Evolutionary conservation across 2,113 vertebrate genomes (phyloP), one percentile per base, ranked within the genome.

Genomic region (Melanerpes formicivorus): DNA sequence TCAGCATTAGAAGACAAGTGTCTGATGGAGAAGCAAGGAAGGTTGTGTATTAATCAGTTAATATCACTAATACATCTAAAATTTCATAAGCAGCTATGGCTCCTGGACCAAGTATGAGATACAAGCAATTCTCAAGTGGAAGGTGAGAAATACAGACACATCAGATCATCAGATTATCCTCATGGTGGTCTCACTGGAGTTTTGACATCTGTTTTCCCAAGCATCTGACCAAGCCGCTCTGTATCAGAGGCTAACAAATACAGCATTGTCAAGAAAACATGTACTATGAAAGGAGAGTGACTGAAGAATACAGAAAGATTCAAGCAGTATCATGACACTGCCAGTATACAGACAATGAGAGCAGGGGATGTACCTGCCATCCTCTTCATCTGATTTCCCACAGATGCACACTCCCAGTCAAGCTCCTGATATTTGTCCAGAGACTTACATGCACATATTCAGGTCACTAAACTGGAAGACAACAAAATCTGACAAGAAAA

Each of bases 351-450:
- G 15, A 64, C 9, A 27, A 23, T 4, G 29, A 83, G 80, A 62
- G 34, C 32, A 60, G 46, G 23, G 40, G 34, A 90, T 50, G 73
- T 23, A 78, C 54, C 48, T 67, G 48, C 48, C 78, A 37, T 25
- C 37, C 69, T 32, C 70, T 84, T 74, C 3, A 1, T 54, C 48
- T 30, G 32, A 54, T 44, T 86, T 54, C 67, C 9, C 58, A n/a
- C 40, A 29, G 11, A 25, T 0, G 0, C 34, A 55, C 3, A 0
- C 18, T 26, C 42, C 29, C 65, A 71, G 54, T 17, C 42, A 81
- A 75, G 54, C 18, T 80, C 56, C 56, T 17, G 19, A 58, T 25
- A 58, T 30, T 26, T n/a, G 19, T 11, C 15, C 70, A 87, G 56
- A 59, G 34, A 64, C 46, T 14, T 9, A 5, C 67, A 7, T 6